Base-by-base conservation (phyloP, 2,888 invertebrate genomes). In the Zygogramma bicolorata region DNA sequence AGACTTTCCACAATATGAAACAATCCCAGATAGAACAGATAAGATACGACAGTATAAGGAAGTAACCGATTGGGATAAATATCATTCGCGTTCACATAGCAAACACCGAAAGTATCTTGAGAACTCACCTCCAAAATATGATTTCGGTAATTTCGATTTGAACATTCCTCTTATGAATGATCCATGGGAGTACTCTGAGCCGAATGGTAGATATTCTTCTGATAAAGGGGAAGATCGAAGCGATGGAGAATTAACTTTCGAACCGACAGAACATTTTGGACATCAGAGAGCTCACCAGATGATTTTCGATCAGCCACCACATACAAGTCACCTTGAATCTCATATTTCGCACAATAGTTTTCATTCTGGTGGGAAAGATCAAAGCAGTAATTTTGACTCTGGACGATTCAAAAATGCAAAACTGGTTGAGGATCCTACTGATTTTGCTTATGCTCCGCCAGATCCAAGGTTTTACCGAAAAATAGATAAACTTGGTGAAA, bases 361-460 rank as follows among this genome's bases (percentile, higher is more conserved):
- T 1, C 62, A 71, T 27, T n/a, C 25, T 7, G 49, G 73, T 42
- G 63, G 68, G 7, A 61, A 65, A 20, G 18, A 71, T 13, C 38
- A 63, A 20, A 31, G 59, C 10, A 74, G 74, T 71, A n/a, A 76
- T 71, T 76, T 81, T 57, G 68, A 77, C 15, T 67, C 73, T 2
- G 69, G 60, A 10, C 31, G 61, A 20, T 79, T 82, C 57, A 68
- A 75, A 34, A 68, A 81, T 40, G 79, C 77, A 5, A 80, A 81
- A 68, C 46, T 80, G 10, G 81, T 76, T 0, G 82, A 82, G 6
- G 84, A 86, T 77, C 84, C 84, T 1, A 79, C 80, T 7, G 83
- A 86, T 66, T 87, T 87, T 78, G 87, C 85, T 4, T 86, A 85
- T 71, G 81, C 82, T 18, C 87, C 87, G 8, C 80, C 85, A 0